These are phyloP conservation scores for Shargacucullia verbasci DNA, from an alignment of 2,888 invertebrate species.

Conservation along the genomic window DNA sequence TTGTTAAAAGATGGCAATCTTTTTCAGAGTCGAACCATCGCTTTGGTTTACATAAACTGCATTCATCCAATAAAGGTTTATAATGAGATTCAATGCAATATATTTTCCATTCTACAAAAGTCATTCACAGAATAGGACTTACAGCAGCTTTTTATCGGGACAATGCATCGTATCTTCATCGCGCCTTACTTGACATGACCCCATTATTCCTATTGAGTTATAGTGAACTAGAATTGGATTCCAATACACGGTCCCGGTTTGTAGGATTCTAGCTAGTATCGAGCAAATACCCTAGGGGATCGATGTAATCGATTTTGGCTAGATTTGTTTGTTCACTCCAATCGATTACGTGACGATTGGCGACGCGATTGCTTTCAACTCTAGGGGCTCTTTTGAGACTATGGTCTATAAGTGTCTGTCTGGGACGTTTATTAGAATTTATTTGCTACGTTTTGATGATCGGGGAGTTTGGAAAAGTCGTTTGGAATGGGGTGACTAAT, in stretches of 20 bases:
- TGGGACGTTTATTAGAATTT: constrained; percentile 30
- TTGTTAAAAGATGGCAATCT: no score
- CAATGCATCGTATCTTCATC: constrained; percentile 43
- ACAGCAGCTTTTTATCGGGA: constrained; percentile 37
- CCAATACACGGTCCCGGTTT: constrained; percentile 42
- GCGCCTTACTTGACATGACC: constrained; percentile 30
- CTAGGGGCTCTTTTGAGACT: constrained; percentile 36
- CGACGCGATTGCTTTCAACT: constrained; percentile 43
- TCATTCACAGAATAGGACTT: constrained; percentile 19
- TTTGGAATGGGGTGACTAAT: constrained; percentile 3
- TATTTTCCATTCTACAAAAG: constrained; percentile 25
- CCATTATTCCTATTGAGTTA: constrained; percentile 56
- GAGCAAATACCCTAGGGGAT: constrained; percentile 59
- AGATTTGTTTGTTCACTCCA: constrained; percentile 74
- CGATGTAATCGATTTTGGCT: constrained; percentile 66
- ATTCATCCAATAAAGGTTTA: constrained; percentile 4
- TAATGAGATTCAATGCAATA: constrained; percentile 12
- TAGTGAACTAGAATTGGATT: constrained; percentile 49
- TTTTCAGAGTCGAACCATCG: no score
- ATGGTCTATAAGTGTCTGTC: constrained; percentile 29
- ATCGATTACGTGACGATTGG: constrained; percentile 72
- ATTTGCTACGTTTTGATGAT: constrained; percentile 22
- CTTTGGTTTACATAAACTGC: neutral
- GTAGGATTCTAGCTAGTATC: constrained; percentile 36
- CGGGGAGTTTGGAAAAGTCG: constrained; percentile 4